Evolutionary conservation across 2,113 vertebrate genomes (phyloP).

Genomic region (Salvator merianae): DNA sequence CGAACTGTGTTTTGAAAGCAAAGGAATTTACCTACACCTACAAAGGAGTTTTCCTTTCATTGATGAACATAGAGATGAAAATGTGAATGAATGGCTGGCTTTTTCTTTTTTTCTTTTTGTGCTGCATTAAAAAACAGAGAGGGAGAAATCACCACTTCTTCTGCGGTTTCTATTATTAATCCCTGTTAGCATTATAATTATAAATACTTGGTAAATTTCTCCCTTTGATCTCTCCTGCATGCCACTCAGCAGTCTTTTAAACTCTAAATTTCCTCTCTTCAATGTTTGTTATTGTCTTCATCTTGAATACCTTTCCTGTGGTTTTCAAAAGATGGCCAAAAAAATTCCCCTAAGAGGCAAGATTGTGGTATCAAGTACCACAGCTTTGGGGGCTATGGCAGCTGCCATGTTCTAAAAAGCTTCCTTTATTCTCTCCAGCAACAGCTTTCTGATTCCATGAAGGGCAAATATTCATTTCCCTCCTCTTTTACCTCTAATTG

Average conservation of each 20-base stretch:
- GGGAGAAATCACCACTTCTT: constrained; percentile 35
- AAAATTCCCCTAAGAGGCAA: constrained; percentile 54
- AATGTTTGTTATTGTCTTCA: constrained; percentile 79
- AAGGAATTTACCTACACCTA: constrained; percentile 34
- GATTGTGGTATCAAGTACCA: constrained; percentile 80
- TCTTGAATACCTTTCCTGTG: constrained; percentile 74
- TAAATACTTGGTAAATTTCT: constrained; percentile 74
- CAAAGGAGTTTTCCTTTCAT: constrained; percentile 33
- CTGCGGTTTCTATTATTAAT: constrained; percentile 71
- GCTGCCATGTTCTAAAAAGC: constrained; percentile 75
- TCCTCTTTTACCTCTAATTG: constrained; percentile 59
- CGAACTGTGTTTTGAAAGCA: constrained; percentile 26
- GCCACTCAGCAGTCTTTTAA: constrained; percentile 81
- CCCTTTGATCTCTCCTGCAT: constrained; percentile 79
- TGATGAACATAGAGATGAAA: constrained; percentile 41
- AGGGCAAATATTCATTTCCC: constrained; percentile 70
- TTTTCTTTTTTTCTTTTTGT: constrained; percentile 46
- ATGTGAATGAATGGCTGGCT: constrained; percentile 33
- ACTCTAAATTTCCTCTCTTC: constrained; percentile 67
- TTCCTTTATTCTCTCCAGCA: constrained; percentile 77
- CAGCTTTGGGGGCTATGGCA: constrained; percentile 69
- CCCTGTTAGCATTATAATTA: constrained; percentile 75
- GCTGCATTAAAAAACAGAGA: constrained; percentile 8
- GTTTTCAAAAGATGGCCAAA: constrained; percentile 73
- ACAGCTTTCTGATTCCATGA: constrained; percentile 58